Evolutionary conservation across 1,140 invertebrate genomes (phyloP).

Genomic region (Brachionus paranguensis): DNA sequence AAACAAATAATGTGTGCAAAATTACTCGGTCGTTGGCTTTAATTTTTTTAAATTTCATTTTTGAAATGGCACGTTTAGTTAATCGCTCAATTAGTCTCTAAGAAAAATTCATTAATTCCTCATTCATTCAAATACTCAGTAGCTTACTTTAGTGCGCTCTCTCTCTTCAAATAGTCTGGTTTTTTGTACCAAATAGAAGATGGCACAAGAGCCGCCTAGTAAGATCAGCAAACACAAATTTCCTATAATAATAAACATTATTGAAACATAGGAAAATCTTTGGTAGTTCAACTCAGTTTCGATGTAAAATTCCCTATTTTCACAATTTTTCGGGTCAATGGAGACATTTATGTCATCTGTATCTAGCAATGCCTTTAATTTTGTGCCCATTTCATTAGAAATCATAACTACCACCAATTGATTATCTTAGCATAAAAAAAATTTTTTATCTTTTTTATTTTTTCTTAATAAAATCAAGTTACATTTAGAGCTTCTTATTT

Average conservation of each 20-base stretch:
- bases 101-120: too few species aligned
- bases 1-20: not conserved
- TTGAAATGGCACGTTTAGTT: not conserved
- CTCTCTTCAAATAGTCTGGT: not conserved
- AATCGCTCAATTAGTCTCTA: not conserved
- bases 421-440: not conserved
- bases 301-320: slow-evolving; percentile 6
- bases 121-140: not conserved
- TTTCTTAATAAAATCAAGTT: not conserved
- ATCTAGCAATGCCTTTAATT: not conserved
- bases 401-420: not conserved
- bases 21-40: not conserved
- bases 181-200: slow-evolving; percentile 2
- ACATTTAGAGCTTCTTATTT: not conserved
- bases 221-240: not conserved
- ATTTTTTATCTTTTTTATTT: not conserved
- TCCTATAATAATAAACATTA: slow-evolving; percentile 20
- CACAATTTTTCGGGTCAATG: slow-evolving; percentile 16
- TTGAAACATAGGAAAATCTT: not conserved
- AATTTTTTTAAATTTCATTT: slow-evolving; percentile 7
- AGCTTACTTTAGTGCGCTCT: not conserved
- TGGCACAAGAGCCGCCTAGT: not conserved
- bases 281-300: not conserved
- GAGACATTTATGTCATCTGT: not conserved
- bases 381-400: not conserved